Evolutionary conservation across 2,888 invertebrate species (phyloP), one percentile per base, ranked within the genome.

Genomic region (Parascotia fuliginaria): DNA sequence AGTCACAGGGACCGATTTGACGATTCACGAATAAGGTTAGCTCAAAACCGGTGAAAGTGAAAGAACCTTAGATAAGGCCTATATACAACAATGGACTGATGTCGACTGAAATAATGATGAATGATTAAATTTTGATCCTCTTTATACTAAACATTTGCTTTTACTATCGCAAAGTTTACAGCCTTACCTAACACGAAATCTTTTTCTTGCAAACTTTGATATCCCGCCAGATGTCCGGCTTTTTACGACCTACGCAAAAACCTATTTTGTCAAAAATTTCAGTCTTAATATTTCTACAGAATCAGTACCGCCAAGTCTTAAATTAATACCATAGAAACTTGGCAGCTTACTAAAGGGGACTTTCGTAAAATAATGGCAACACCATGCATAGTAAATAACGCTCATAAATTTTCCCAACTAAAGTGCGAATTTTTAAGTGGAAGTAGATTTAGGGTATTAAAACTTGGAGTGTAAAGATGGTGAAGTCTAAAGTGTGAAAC

Each of bases 301-400:
- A 47, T 62, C 36, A 41, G n/a, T 19, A 24, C 37, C 16, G 45
- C 42, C 38, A 48, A 63, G 63, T 57, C 22, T 32, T 42, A 47
- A 51, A 64, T 64, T 68, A 64, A 64, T 68, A 46, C 48, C 31
- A 42, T 46, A 62, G 55, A 60, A 64, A 60, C 55, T 65, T 68
- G 55, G 69, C 60, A 65, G 47, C 46, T 28, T 49, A 39, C 38
- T 34, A 29, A 27, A 29, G 39, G 12, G 24, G 14, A 42, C 22
- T 42, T 49, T 53, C 34, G 28, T 37, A 34, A 53, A 54, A 63
- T 63, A 55, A 68, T 47, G 52, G 55, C 46, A 50, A 50, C 9
- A 52, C 37, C 49, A 58, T 63, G 59, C 64, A 64, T 68, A 64
- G 44, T 60, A 68, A 64, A 64, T 68, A 64, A 33, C 5, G 36